Conservation (phyloP, 2,888 invertebrate species). For the Meliscaeva auricollis region DNA sequence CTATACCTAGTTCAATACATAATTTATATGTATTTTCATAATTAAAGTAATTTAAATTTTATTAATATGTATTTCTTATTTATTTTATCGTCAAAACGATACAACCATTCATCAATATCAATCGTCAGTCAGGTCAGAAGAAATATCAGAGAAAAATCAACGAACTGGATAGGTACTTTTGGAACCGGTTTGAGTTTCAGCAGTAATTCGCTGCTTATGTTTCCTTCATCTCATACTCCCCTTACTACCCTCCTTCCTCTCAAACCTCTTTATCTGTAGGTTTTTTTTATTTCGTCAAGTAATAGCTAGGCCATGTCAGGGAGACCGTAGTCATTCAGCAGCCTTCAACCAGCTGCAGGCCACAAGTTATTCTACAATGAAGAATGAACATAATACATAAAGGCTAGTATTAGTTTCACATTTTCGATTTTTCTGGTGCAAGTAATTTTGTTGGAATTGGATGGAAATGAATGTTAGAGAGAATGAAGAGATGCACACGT, state of each 20-base stretch:
- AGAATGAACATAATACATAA: background rate
- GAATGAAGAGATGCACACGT: conserved; percentile 10
- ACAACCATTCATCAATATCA: background rate
- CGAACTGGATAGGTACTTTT: background rate
- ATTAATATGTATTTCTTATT: background rate
- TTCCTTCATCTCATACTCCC: background rate
- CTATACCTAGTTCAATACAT: no score
- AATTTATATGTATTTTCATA: no score
- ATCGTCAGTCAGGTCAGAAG: conserved; percentile 3
- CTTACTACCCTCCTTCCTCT: background rate
- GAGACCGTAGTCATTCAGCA: background rate
- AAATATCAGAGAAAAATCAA: conserved; percentile 3
- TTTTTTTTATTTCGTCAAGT: background rate
- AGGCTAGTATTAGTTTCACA: background rate
- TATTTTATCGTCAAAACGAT: background rate
- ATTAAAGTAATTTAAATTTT: background rate
- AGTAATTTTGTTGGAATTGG: background rate
- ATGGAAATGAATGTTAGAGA: background rate
- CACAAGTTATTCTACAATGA: background rate
- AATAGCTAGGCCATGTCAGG: background rate
- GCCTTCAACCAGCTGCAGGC: conserved; percentile 4
- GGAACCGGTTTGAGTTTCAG: conserved; percentile 7
- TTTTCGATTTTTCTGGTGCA: background rate
- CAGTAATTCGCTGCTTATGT: background rate
- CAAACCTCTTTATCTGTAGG: background rate